Conservation (phyloP, 1,140 invertebrate genomes). For the Eumaeus atala region DNA sequence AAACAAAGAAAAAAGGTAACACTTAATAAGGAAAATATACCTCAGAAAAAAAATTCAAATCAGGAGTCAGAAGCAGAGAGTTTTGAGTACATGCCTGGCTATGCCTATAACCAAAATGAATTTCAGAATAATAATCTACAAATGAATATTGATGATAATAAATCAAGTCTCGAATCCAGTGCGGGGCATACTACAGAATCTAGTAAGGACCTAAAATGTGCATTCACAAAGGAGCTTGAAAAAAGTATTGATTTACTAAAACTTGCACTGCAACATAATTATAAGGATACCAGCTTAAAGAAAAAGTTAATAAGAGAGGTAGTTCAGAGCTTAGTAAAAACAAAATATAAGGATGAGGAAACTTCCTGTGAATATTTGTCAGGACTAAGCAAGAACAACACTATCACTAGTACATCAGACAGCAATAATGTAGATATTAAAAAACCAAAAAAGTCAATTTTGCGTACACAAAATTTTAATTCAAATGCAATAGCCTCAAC, state of each 20-base stretch:
- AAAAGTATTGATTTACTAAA: slow-evolving; percentile 55
- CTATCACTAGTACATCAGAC: slow-evolving; percentile 55
- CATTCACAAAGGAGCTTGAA: slow-evolving; percentile 62
- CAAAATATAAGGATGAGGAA: slow-evolving; percentile 59
- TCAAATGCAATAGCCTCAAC: slow-evolving; percentile 49
- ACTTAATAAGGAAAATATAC: slow-evolving; percentile 30
- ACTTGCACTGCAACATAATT: slow-evolving; percentile 38
- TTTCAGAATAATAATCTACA: slow-evolving; percentile 26
- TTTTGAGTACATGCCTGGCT: slow-evolving; percentile 72
- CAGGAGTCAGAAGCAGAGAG: slow-evolving; percentile 66
- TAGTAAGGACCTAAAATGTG: slow-evolving; percentile 52
- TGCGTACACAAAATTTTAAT: slow-evolving; percentile 51
- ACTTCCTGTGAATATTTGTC: slow-evolving; percentile 54
- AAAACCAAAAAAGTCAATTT: slow-evolving; percentile 59
- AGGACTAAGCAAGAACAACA: slow-evolving; percentile 39
- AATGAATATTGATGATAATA: slow-evolving; percentile 42
- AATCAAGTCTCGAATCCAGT: slow-evolving; percentile 65
- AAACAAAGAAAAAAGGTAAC: slow-evolving; percentile 34
- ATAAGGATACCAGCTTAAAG: slow-evolving; percentile 51
- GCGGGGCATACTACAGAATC: slow-evolving; percentile 51
- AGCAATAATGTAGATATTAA: slow-evolving; percentile 35
- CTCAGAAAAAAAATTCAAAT: slow-evolving; percentile 45
- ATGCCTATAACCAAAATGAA: slow-evolving; percentile 64
- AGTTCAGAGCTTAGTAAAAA: slow-evolving; percentile 52
- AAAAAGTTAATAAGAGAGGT: slow-evolving; percentile 61